These are phyloP conservation scores for Miltochrista miniata DNA, from an alignment of 2,888 invertebrate species.

Conservation along the genomic window DNA sequence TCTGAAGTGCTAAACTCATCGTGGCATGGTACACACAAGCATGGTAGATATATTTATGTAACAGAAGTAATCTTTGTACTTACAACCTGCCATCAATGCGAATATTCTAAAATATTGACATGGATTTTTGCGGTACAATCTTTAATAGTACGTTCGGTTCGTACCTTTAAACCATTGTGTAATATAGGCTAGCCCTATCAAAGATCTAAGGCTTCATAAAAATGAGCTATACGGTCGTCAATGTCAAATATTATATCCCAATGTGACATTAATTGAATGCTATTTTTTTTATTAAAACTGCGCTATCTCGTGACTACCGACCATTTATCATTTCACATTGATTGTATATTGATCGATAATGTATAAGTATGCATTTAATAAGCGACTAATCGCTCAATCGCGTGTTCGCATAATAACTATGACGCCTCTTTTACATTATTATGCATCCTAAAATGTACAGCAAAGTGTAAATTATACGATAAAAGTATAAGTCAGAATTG, in stretches of 20 bases:
- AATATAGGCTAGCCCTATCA: no score
- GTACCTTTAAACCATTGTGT: no score
- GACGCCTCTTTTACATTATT: constrained; percentile 50
- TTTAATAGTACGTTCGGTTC: no score
- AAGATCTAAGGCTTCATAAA: no score
- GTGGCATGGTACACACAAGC: no score
- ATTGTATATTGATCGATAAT: constrained; percentile 64
- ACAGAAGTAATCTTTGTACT: no score
- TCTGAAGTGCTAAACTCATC: no score
- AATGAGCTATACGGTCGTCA: no score
- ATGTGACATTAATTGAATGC: constrained; percentile 3
- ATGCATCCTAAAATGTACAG: constrained; percentile 25
- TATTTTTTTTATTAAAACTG: constrained; percentile 24
- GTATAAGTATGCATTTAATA: constrained; percentile 69
- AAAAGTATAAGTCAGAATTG: constrained; percentile 6
- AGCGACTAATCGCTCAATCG: constrained; percentile 65
- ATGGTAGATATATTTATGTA: no score
- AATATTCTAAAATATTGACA: no score
- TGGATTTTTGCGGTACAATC: no score
- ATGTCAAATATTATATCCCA: neutral
- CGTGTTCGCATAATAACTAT: constrained; percentile 56
- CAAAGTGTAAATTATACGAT: constrained; percentile 31
- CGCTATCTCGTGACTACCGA: constrained; percentile 33
- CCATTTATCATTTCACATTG: constrained; percentile 60
- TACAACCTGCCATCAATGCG: no score